These are phyloP conservation scores for Chrysocyon brachyurus DNA, from an alignment of 2,797 vertebrate genomes.

Conservation along the genomic window DNA sequence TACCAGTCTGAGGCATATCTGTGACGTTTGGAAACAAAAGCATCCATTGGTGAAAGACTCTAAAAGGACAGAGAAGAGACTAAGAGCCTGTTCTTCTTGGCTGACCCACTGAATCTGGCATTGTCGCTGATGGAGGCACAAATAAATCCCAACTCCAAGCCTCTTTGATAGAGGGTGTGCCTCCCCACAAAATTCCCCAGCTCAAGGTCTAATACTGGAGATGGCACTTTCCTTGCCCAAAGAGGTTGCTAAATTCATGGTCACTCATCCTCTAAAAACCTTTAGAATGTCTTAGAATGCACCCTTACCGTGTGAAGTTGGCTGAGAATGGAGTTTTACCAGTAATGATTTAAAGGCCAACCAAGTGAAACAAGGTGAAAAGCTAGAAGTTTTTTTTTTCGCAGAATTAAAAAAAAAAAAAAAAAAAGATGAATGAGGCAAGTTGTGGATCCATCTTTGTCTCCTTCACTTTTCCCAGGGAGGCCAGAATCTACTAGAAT, in stretches of 20 bases:
- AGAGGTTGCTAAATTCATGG: background rate
- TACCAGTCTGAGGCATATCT: conserved; percentile 56
- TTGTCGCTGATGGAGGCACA: background rate
- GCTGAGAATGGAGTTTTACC: background rate
- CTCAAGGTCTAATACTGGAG: background rate
- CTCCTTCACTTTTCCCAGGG: background rate
- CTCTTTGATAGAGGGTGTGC: background rate
- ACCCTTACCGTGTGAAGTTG: background rate
- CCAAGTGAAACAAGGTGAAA: background rate
- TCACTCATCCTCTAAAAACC: background rate
- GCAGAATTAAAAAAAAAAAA: background rate
- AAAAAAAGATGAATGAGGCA: background rate
- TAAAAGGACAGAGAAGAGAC: conserved; percentile 62
- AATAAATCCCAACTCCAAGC: background rate
- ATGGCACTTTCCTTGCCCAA: background rate
- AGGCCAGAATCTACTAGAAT: background rate
- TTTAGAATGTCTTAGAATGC: background rate
- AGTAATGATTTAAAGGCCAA: conserved; percentile 3
- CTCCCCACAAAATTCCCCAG: background rate
- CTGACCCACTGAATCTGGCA: conserved; percentile 47
- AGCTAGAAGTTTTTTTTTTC: background rate
- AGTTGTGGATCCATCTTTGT: background rate
- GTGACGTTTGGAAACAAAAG: conserved; percentile 67
- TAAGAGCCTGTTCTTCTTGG: conserved; percentile 63
- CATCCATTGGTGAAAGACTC: conserved; percentile 31